Evolutionary conservation across 2,113 vertebrate species (phyloP).

Genomic region (Lampris incognitus): DNA sequence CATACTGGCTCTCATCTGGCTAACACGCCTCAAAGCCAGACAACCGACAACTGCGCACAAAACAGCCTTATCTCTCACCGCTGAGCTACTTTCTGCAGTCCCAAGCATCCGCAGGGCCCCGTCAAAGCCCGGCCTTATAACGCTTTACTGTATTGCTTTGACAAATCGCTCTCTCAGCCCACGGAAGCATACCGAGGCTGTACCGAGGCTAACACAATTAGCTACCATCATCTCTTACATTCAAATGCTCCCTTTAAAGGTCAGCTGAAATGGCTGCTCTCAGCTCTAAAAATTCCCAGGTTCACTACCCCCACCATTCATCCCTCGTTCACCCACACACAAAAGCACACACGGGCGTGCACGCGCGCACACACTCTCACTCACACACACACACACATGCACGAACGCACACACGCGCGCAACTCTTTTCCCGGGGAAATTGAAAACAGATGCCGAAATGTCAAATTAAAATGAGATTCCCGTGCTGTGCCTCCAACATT

Average conservation of each 20-base stretch:
- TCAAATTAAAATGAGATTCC: constrained; percentile 86
- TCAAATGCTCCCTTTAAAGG: constrained; percentile 53
- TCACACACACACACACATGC: constrained; percentile 10
- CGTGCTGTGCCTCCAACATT: constrained; percentile 77
- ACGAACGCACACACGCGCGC: constrained; percentile 11
- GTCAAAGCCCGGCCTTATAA: constrained; percentile 12
- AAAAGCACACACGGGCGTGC: background rate
- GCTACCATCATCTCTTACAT: constrained; percentile 54
- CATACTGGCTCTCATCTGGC: constrained; percentile 28
- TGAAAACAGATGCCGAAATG: constrained; percentile 85
- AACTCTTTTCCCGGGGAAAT: constrained; percentile 71
- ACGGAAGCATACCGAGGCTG: constrained; percentile 53
- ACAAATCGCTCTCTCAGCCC: constrained; percentile 45
- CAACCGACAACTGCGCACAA: constrained; percentile 45
- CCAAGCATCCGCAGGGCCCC: constrained; percentile 35
- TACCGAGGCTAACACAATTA: constrained; percentile 65
- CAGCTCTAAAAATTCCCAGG: constrained; percentile 42
- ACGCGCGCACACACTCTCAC: constrained; percentile 16
- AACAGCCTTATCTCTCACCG: constrained; percentile 45
- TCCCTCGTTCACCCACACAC: constrained; percentile 23
- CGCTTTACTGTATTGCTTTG: constrained; percentile 13
- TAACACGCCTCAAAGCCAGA: constrained; percentile 24
- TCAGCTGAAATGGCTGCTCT: constrained; percentile 53
- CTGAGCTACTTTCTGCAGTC: constrained; percentile 31
- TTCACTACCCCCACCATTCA: constrained; percentile 54